These are phyloP conservation scores for Drosophila nasuta DNA, from an alignment of 1,140 invertebrate genomes.

Conservation along the genomic window DNA sequence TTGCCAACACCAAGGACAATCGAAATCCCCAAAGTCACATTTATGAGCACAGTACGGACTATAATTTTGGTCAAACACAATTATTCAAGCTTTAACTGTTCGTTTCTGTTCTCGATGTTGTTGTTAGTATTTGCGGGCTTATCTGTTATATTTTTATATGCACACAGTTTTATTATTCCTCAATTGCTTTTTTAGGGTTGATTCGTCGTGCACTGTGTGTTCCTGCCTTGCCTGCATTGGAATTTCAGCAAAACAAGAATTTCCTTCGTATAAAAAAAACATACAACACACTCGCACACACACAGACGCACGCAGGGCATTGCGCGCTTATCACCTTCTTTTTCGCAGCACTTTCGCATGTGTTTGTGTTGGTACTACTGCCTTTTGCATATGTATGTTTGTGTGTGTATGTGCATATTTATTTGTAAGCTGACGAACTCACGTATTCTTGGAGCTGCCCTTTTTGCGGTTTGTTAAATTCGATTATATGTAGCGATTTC, in stretches of 20 bases:
- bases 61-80: constrained; percentile 4
- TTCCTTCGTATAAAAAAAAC: constrained; percentile 39
- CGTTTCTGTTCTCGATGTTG: not conserved
- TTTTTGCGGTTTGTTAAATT: constrained; percentile 23
- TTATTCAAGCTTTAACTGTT: constrained; percentile 12
- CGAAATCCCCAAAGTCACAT: not conserved
- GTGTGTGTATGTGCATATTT: constrained; percentile 5
- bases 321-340: constrained; percentile 62
- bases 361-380: constrained; percentile 11
- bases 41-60: constrained; percentile 14
- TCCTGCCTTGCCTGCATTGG: constrained; percentile 56
- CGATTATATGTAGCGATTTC: constrained; percentile 14
- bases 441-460: constrained; percentile 36
- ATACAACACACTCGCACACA: not conserved
- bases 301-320: constrained; percentile 14
- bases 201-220: constrained; percentile 31
- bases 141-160: constrained; percentile 55
- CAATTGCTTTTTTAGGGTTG: constrained; percentile 49
- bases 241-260: constrained; percentile 57
- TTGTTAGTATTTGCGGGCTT: constrained; percentile 67
- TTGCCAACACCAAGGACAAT: not conserved
- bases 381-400: constrained; percentile 12
- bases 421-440: constrained; percentile 16
- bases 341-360: constrained; percentile 45
- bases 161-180: constrained; percentile 63